Conservation (phyloP, 2,113 vertebrate species). For the Passer montanus region DNA sequence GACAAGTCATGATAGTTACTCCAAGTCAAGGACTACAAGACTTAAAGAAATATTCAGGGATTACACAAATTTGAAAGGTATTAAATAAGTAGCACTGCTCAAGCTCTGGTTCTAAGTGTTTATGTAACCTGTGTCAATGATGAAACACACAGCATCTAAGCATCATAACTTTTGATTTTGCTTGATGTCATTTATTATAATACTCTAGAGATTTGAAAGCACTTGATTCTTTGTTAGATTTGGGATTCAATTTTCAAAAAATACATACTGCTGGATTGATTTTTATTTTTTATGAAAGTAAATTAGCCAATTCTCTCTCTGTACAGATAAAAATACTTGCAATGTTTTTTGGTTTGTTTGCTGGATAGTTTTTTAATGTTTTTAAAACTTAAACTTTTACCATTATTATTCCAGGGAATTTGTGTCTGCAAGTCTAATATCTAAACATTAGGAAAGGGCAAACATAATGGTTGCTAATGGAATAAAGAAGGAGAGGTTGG, state of each 20-base stretch:
- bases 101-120: neutral
- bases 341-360: neutral
- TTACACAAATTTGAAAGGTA: neutral
- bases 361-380: neutral
- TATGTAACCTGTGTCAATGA: neutral
- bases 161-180: neutral
- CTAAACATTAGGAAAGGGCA: neutral
- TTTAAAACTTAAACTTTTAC: neutral
- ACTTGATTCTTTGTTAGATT: neutral
- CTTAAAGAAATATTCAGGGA: neutral
- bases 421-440: neutral
- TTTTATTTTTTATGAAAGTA: neutral
- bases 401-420: neutral
- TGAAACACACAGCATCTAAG: rapidly evolving
- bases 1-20: neutral
- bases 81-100: neutral
- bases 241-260: neutral
- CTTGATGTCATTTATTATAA: neutral
- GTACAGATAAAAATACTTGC: neutral
- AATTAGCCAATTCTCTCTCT: neutral
- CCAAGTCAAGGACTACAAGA: neutral
- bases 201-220: neutral
- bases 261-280: neutral
- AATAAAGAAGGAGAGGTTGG: neutral
- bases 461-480: neutral